A percentile compares a stretch with the other conserved stretches of the same genome.
phyloP scores from a whole-genome alignment of 2,888 invertebrate genomes.

The Athalia rosae region DNA sequence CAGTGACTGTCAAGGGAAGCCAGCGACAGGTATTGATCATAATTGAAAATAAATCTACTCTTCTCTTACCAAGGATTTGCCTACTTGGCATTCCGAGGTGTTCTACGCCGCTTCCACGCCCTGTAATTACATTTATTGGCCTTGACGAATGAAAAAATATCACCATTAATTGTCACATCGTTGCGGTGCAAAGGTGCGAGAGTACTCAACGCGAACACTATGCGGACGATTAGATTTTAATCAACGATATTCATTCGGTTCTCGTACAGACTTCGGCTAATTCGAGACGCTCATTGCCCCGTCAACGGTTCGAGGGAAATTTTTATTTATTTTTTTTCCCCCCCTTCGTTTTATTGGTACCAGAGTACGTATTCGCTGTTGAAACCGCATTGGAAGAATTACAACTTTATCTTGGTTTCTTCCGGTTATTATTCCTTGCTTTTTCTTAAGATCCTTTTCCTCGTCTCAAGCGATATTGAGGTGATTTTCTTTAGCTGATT shows the following conservation, averaged over 20 bases:
- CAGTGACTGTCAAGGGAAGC: conserved; percentile 53
- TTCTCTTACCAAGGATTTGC: conserved; percentile 39
- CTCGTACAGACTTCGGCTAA: no score
- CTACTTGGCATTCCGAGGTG: conserved; percentile 39
- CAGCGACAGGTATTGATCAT: conserved; percentile 60
- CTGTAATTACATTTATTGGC: conserved; percentile 15
- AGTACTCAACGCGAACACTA: not conserved
- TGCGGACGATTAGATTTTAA: no score
- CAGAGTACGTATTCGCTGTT: not conserved
- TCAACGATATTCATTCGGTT: no score
- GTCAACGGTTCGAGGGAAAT: no score
- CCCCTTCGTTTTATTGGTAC: no score
- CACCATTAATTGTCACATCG: conserved; percentile 49
- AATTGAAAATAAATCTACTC: conserved; percentile 60
- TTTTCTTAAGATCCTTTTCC: not conserved
- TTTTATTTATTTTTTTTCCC: not conserved
- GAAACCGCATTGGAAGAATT: conserved; percentile 2
- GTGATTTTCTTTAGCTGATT: conserved; percentile 16
- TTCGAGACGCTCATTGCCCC: no score
- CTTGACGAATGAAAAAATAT: conserved; percentile 48
- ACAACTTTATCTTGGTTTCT: not conserved
- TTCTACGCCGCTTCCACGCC: conserved; percentile 33
- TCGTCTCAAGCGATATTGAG: conserved; percentile 15
- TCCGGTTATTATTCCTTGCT: not conserved
- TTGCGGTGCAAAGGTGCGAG: conserved; percentile 10